Evolutionary conservation across 1,140 invertebrate species (phyloP), one percentile per base, ranked within the genome.

Genomic region (Drosophila sp.): DNA sequence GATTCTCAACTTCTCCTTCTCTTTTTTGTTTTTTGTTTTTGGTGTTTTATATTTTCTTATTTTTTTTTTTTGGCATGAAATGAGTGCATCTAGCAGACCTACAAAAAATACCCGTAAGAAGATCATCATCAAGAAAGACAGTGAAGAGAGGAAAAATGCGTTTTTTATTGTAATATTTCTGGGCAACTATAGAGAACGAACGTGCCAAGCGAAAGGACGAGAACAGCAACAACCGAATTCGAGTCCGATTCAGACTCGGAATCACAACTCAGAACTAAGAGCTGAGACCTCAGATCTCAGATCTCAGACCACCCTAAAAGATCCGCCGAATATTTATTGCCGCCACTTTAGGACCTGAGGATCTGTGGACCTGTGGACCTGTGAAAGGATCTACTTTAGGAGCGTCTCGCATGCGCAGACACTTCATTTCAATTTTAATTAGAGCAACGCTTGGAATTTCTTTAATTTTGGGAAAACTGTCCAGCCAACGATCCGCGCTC

Each of bases 381-480:
- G 56, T 63, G 56, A 72, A 69, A 78, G 82, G 82, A 76, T 41
- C 78, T 78, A 78, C 77, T 71, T 50, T 54, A 56, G 50, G 50
- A 29, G 59, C 63, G 63, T 43, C 48, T 56, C 57, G 83, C 78
- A 81, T 87, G 51, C 62, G 8, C 46, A 50, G 76, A 59, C 66
- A 81, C 78, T 78, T 82, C 75, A 86, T 86, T 82, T 82, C 78
- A 87, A 87, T 87, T 87, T 87, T 87, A 89, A 87, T 87, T 87
- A 87, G 82, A 87, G 78, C 82, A 79, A 45, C 62, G 56, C 54
- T 53, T 40, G 81, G 80, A 76, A 84, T 82, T 80, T 51, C 59
- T 62, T 36, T 16, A 3, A 5, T 54, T 27, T 16, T 21, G 0
- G 59, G 32, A 25, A 70, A 70, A 63, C 56, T 64, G 40, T 65